Evolutionary conservation across 2,797 vertebrate species (phyloP).

Genomic region (Esox lucius): DNA sequence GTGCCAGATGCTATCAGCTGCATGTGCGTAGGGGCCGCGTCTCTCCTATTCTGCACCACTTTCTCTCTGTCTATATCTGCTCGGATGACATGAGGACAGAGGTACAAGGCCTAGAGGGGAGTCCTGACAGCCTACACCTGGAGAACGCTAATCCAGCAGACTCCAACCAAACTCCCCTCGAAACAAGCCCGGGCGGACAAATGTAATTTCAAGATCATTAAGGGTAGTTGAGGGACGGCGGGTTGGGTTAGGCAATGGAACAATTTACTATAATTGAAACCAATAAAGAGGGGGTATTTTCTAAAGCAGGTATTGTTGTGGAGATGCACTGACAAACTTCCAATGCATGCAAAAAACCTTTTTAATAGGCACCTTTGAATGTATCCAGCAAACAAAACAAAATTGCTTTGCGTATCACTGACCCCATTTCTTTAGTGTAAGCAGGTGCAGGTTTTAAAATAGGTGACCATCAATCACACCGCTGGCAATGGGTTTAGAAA

Average conservation of each 20-base stretch:
- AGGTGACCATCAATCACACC: neutral
- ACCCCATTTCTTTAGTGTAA: conserved; percentile 17
- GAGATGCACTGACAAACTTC: neutral
- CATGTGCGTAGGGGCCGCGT: conserved; percentile 19
- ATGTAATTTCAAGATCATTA: conserved; percentile 31
- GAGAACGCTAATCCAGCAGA: neutral
- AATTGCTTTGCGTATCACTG: conserved; percentile 11
- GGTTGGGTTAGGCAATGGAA: neutral
- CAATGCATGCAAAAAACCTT: neutral
- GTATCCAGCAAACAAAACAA: neutral
- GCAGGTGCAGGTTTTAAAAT: conserved; percentile 24
- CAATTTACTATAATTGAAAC: conserved; percentile 6
- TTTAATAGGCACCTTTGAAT: conserved; percentile 7
- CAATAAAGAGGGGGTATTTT: neutral
- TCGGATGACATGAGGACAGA: neutral
- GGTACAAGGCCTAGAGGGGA: neutral
- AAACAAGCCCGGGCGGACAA: conserved; percentile 14
- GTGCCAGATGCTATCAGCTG: conserved; percentile 64
- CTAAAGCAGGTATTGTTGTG: neutral
- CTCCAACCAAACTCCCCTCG: neutral
- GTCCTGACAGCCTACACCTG: too few relatives aligned
- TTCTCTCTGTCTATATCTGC: neutral
- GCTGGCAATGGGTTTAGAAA: conserved; percentile 10
- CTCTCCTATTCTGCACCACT: neutral
- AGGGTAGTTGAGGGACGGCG: conserved; percentile 9